Conservation (phyloP, 2,888 invertebrate genomes). For the Seira sanloemensis region DNA sequence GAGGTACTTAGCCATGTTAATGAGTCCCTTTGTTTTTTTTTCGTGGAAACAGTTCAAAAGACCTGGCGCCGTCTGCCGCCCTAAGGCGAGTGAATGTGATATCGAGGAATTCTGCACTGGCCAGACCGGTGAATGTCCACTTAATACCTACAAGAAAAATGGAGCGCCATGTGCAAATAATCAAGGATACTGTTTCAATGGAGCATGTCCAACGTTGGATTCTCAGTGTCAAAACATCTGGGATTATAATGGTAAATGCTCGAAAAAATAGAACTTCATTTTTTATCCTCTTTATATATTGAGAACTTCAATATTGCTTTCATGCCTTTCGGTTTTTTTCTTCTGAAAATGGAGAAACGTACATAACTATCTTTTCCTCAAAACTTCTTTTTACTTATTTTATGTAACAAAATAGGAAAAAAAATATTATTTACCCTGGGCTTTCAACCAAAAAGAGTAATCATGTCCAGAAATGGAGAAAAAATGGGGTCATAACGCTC, state of each 20-base stretch:
- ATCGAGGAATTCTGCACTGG: slow-evolving; percentile 96
- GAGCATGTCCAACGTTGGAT: slow-evolving; percentile 91
- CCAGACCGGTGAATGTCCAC: slow-evolving; percentile 90
- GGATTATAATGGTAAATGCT: slow-evolving; percentile 82
- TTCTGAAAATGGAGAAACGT: neutral
- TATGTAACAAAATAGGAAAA: neutral
- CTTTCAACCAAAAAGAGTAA: neutral
- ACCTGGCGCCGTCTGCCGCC: slow-evolving; percentile 89
- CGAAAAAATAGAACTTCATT: neutral
- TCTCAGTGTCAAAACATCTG: slow-evolving; percentile 95
- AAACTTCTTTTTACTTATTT: neutral
- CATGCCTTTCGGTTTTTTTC: neutral
- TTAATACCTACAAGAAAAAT: slow-evolving; percentile 93
- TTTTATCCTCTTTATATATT: neutral
- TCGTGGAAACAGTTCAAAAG: slow-evolving; percentile 81
- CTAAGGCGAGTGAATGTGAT: slow-evolving; percentile 94
- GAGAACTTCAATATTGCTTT: neutral
- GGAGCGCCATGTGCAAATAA: slow-evolving; percentile 87
- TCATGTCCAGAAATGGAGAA: neutral
- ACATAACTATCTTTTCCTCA: neutral
- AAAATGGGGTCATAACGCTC: neutral
- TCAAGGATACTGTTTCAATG: slow-evolving; percentile 92
- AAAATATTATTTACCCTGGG: neutral
- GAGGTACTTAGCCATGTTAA: slow-evolving; percentile 8
- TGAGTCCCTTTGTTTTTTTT: slow-evolving; percentile 21